Base-by-base conservation (phyloP, 2,113 vertebrate species). In the Antechinus stuartii region DNA sequence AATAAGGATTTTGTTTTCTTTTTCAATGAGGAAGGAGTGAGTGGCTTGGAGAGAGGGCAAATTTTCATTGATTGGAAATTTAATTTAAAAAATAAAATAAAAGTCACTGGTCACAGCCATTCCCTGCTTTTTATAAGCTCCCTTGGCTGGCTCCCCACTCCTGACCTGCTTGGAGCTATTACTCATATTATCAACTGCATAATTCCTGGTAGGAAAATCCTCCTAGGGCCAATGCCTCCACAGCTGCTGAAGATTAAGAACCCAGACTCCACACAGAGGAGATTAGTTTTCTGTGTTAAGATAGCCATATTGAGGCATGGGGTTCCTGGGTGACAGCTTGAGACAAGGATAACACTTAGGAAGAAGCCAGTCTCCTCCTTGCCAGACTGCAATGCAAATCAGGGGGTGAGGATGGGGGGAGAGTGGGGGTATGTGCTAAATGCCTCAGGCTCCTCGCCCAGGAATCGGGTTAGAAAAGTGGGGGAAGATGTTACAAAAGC, bases 201-300 rank as follows among this genome's bases (percentile, higher is more conserved):
- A 93, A 76, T 90, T 97, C 90, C n/a, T 96, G 95, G 97, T 98
- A 97, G 42, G 92, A 94, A 61, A 89, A 95, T 98, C 98, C 98
- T 97, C 97, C 91, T 93, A 96, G 47, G 55, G 95, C 92, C 98
- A 97, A 98, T 95, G 91, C 57, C 97, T 97, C 55, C 96, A 96
- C 97, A 98, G 98, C 97, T 98, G 97, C 97, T 98, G 96, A 98
- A 97, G 98, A 98, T 98, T 97, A 97, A 93, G 97, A 42, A 84
- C 68, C 35, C 35, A 84, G 68, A 93, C 90, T 98, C 98, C 95
- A 96, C 97, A 94, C 93, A 1, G n/a, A 96, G 96, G 97, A 97
- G 97, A 98, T 97, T 96, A 91, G 96, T 23, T 0, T 19, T 84
- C 68, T 84, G 90, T 76, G 90, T 93, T 95, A 97, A 96, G 97